These are phyloP conservation scores for Acomys russatus DNA, from an alignment of 2,797 vertebrate species.

Conservation along the genomic window DNA sequence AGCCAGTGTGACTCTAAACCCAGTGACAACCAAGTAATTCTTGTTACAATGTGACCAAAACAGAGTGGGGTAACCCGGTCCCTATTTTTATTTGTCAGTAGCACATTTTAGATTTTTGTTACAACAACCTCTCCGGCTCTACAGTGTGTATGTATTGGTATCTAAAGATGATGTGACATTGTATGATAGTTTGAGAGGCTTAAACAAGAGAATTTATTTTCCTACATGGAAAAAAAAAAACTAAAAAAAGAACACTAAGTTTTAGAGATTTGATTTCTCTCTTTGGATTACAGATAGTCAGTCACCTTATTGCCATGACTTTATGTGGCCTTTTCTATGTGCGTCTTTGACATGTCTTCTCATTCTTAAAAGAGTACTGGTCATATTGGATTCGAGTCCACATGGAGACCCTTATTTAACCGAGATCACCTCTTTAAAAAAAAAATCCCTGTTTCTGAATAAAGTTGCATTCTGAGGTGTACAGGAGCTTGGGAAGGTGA, in stretches of 20 bases:
- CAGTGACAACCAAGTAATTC: too few relatives aligned
- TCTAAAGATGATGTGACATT: background rate
- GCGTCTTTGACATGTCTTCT: background rate
- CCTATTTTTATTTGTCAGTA: background rate
- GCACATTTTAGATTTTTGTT: background rate
- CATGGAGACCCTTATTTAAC: background rate
- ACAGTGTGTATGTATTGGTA: background rate
- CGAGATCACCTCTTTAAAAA: background rate
- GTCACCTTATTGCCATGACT: background rate
- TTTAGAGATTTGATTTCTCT: background rate
- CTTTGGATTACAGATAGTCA: background rate
- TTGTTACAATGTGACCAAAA: background rate
- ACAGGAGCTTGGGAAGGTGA: background rate
- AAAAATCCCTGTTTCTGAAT: background rate
- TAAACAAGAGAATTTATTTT: conserved; percentile 11
- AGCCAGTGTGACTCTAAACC: too few relatives aligned
- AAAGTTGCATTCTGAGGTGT: background rate
- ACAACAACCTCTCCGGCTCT: background rate
- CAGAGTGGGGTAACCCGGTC: too few relatives aligned
- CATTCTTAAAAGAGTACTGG: background rate
- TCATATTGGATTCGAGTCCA: background rate
- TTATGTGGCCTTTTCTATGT: background rate
- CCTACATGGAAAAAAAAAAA: too few relatives aligned
- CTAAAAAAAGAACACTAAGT: background rate
- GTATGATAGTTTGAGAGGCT: background rate